A percentile compares a stretch with the other conserved stretches of the same genome.
These are phyloP conservation scores for Oceanodroma tethys DNA, from an alignment of 2,113 vertebrate species.

Conservation along the genomic window DNA sequence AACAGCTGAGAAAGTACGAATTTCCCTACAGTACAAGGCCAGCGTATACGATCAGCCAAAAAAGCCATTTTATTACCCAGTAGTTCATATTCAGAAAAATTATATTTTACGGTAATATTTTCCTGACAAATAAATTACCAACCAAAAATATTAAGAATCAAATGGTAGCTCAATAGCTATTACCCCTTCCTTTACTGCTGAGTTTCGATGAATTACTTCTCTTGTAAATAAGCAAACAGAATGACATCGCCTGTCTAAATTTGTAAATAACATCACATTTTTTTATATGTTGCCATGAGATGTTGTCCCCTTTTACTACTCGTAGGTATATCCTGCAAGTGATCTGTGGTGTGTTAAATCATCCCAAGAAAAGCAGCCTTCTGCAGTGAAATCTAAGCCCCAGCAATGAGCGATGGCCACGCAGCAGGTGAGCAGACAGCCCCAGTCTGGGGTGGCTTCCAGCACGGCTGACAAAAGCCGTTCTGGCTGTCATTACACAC, in stretches of 20 bases:
- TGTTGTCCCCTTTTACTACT: not conserved
- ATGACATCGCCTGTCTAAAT: not conserved
- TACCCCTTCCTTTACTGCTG: not conserved
- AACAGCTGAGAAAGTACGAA: not conserved
- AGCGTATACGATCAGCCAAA: not conserved
- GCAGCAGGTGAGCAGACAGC: not conserved
- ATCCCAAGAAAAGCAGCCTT: not conserved
- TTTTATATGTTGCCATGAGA: not conserved
- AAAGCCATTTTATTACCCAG: not conserved
- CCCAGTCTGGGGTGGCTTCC: not conserved
- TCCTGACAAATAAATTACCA: not conserved
- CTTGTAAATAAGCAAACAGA: not conserved
- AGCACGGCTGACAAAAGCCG: not conserved
- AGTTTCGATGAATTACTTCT: not conserved
- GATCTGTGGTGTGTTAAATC: not conserved
- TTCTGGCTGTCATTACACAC: not conserved
- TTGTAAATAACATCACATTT: not conserved
- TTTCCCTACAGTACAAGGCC: not conserved
- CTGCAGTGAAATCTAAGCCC: too few relatives aligned
- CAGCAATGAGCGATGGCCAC: accelerated
- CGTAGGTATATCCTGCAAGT: accelerated
- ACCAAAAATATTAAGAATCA: not conserved
- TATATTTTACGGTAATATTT: not conserved
- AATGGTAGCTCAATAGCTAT: not conserved
- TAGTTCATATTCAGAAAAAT: not conserved